These are phyloP conservation scores for Lamproptera curius DNA, from an alignment of 2,888 invertebrate genomes.

Conservation along the genomic window DNA sequence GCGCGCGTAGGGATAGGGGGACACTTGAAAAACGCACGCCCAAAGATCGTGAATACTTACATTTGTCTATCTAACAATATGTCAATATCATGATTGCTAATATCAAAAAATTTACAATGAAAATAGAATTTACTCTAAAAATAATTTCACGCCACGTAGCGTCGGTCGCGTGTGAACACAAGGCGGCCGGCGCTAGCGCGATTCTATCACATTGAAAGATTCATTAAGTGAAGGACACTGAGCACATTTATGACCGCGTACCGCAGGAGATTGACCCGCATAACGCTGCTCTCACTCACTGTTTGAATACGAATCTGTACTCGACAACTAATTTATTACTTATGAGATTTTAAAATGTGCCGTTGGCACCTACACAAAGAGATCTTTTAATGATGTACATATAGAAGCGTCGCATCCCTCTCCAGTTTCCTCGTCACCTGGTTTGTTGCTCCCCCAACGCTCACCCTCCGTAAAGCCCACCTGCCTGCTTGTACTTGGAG, in stretches of 20 bases:
- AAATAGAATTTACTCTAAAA: constrained; percentile 77
- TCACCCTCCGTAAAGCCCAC: constrained; percentile 45
- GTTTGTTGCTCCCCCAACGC: constrained; percentile 81
- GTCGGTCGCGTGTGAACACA: constrained; percentile 69
- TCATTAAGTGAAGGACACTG: constrained; percentile 62
- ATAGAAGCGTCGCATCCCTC: constrained; percentile 89
- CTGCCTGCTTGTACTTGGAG: constrained; percentile 47
- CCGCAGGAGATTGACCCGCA: constrained; percentile 32
- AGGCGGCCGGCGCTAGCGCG: constrained; percentile 65
- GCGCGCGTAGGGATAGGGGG: constrained; percentile 44
- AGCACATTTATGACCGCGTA: constrained; percentile 30
- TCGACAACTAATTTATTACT: constrained; percentile 57
- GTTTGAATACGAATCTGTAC: constrained; percentile 49
- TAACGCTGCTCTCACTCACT: constrained; percentile 35
- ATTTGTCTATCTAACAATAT: constrained; percentile 74
- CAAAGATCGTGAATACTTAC: constrained; percentile 68
- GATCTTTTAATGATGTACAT: constrained; percentile 90
- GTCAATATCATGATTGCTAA: constrained; percentile 69
- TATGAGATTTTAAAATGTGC: constrained; percentile 56
- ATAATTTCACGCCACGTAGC: constrained; percentile 61
- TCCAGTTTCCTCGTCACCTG: constrained; percentile 83
- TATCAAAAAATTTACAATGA: constrained; percentile 76
- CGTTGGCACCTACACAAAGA: constrained; percentile 84
- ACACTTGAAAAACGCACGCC: constrained; percentile 65
- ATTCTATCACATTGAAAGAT: constrained; percentile 77